These are phyloP conservation scores for Bursaphelenchus mucronatus DNA, from an alignment of 1,140 invertebrate species.

Conservation along the genomic window DNA sequence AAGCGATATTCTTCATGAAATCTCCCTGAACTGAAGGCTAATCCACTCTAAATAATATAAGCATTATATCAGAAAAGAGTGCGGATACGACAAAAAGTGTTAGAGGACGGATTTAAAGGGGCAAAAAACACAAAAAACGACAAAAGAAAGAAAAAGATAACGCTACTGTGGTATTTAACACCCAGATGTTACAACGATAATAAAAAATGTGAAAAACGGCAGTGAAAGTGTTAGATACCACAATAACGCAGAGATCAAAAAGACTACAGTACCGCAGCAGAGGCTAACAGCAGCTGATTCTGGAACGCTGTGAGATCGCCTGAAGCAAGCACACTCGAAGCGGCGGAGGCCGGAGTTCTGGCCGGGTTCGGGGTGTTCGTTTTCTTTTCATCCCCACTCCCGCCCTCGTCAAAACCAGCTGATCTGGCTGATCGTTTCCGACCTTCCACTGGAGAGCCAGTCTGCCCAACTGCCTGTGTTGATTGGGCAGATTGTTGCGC, in stretches of 20 bases:
- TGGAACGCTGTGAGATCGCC: conserved; percentile 6
- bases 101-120: too few species aligned
- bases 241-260: conserved; percentile 6
- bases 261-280: conserved; percentile 9
- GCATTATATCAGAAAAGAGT: too few species aligned
- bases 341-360: background rate
- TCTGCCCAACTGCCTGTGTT: conserved; percentile 26
- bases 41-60: too few species aligned
- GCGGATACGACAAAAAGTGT: too few species aligned
- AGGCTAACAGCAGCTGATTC: conserved; percentile 10
- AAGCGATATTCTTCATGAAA: too few species aligned
- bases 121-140: too few species aligned
- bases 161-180: too few species aligned
- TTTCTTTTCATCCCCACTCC: conserved; percentile 21
- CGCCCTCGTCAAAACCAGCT: conserved; percentile 26
- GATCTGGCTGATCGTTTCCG: conserved; percentile 25
- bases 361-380: conserved; percentile 12
- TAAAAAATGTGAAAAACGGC: too few species aligned
- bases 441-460: background rate
- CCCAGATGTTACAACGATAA: too few species aligned
- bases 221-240: too few species aligned
- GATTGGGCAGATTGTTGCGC: conserved; percentile 8
- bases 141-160: too few species aligned
- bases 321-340: background rate
- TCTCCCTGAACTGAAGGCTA: too few species aligned